Evolutionary conservation across 2,797 vertebrate genomes (phyloP), one percentile per base, ranked within the genome.

Genomic region (Pygocentrus nattereri): DNA sequence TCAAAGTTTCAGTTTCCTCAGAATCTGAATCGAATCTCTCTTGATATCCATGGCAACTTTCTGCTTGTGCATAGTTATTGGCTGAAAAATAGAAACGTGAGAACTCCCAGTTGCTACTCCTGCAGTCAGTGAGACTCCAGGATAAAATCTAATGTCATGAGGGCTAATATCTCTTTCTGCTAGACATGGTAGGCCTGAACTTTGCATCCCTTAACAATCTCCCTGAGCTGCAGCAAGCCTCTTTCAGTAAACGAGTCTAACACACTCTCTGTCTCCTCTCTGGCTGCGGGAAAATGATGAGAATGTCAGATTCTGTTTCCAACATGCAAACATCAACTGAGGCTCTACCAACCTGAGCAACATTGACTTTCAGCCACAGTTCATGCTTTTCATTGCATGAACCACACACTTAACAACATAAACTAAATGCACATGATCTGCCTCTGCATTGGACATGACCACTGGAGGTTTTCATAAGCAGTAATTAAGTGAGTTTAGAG

Each of bases 261-360:
- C 76, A 79, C n/a, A 15, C 25, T 31, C 18, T 2, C 62, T 38
- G 49, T 61, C 70, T 59, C 74, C 38, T 72, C 61, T 23, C 31
- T 72, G 69, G 76, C 76, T 73, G 30, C 11, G 18, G 16, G 58
- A 68, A 80, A 74, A 38, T 68, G 73, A 62, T 70, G 79, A 81
- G 54, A 76, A 76, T 50, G 30, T 70, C 79, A 81, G 27, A 61
- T n/a, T 50, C 1, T 11, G 18, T 21, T 8, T 71, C 69, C 69
- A 30, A 25, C 75, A 50, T 15, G 13, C 11, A 38, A 19, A 59
- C 64, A 50, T 75, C 3, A 59, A 5, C 30, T 7, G 10, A 47
- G 13, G 12, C 31, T 27, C n/a, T 73, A 21, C 4, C 30, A 27
- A 4, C 70, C 10, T 27, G 25, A 25, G 23, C 34, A 30, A 74